Conservation (phyloP, 2,888 invertebrate genomes). For the Serrognathus titanus region DNA sequence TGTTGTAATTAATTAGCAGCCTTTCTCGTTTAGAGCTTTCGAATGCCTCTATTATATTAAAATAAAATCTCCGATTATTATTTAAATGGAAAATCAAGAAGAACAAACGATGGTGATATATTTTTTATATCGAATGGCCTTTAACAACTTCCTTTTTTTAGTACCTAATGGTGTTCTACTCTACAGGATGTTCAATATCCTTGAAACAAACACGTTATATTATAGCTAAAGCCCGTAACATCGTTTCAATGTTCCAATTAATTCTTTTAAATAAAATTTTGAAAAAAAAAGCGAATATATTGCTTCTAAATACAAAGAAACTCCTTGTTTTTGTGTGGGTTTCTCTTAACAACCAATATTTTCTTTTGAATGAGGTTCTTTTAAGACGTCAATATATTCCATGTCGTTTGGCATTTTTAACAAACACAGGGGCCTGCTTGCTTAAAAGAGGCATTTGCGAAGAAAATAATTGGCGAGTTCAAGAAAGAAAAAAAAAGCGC, state of each 20-base stretch:
- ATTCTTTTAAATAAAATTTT: too few relatives aligned
- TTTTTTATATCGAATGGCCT: too few relatives aligned
- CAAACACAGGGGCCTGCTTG: slow-evolving; percentile 18
- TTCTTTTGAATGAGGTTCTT: not conserved
- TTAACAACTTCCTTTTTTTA: too few relatives aligned
- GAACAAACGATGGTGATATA: too few relatives aligned
- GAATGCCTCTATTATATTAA: not conserved
- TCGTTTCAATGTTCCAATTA: too few relatives aligned
- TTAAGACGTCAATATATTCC: slow-evolving; percentile 20
- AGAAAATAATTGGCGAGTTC: slow-evolving; percentile 8
- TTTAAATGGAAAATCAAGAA: not conserved
- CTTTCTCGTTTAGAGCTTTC: too few relatives aligned
- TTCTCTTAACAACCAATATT: slow-evolving; percentile 7
- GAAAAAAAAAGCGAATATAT: too few relatives aligned
- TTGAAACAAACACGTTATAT: too few relatives aligned
- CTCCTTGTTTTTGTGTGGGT: not conserved
- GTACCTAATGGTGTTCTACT: too few relatives aligned
- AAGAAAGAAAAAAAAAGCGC: not conserved
- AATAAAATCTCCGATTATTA: slow-evolving; percentile 2
- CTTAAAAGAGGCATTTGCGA: not conserved
- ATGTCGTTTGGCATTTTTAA: slow-evolving; percentile 28
- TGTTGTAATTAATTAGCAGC: not conserved
- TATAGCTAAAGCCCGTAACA: too few relatives aligned
- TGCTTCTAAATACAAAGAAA: not conserved
- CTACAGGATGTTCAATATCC: too few relatives aligned